These are phyloP conservation scores for Eupithecia dodoneata DNA, from an alignment of 2,888 invertebrate genomes.

Conservation along the genomic window DNA sequence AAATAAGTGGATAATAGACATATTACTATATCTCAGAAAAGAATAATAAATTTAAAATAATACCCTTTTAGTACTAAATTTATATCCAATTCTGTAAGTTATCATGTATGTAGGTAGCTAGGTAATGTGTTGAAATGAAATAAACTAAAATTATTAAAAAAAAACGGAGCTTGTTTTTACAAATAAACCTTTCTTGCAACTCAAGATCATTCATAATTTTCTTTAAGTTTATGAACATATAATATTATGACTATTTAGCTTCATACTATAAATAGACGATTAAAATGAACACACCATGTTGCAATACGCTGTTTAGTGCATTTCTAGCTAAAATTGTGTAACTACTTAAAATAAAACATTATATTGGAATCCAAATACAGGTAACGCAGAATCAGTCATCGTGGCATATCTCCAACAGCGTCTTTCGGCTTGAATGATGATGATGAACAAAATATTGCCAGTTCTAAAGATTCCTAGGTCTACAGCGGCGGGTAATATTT, in stretches of 20 bases:
- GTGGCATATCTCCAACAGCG: neutral
- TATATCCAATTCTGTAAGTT: neutral
- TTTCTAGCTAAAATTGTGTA: neutral
- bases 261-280: too few species aligned
- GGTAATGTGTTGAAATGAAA: neutral
- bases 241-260: too few species aligned
- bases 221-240: neutral
- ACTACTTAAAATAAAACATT: neutral
- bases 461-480: slow-evolving; percentile 16
- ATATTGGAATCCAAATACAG: neutral
- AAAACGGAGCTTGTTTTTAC: neutral
- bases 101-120: neutral
- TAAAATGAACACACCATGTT: neutral
- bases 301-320: neutral
- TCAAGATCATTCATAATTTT: neutral
- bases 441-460: slow-evolving; percentile 11
- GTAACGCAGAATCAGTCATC: neutral
- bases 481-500: slow-evolving; percentile 73
- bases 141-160: neutral
- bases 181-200: neutral
- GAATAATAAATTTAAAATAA: neutral
- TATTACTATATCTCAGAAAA: neutral
- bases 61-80: neutral
- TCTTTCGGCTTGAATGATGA: neutral
- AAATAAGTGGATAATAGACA: neutral